Conservation (phyloP, 2,797 vertebrate genomes). For the Platalea minor region DNA sequence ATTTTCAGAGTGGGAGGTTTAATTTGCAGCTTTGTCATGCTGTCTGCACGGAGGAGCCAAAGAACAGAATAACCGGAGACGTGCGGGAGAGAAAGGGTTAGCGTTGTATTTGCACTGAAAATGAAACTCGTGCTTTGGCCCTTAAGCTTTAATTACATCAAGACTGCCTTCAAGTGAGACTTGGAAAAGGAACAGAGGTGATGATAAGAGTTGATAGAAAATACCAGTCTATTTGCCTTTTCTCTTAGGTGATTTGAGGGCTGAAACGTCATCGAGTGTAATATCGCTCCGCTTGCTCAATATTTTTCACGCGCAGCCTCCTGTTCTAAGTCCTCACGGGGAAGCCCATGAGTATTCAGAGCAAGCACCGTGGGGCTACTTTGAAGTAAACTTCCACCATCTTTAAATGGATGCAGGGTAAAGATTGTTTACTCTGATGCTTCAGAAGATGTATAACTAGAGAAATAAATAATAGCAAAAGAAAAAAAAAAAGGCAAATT, state of each 20-base stretch:
- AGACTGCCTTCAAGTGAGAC: conserved; percentile 18
- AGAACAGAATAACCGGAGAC: not conserved
- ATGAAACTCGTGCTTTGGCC: not conserved
- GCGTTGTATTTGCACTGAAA: not conserved
- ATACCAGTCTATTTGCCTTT: conserved; percentile 26
- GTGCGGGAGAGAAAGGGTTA: conserved; percentile 23
- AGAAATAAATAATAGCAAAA: not conserved
- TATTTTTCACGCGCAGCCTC: not conserved
- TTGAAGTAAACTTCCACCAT: not conserved
- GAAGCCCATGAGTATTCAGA: not conserved
- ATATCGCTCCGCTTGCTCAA: not conserved
- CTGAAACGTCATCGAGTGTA: not conserved
- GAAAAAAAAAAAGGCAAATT: not conserved
- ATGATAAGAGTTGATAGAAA: conserved; percentile 19
- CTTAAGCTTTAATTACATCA: conserved; percentile 44
- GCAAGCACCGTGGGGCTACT: not conserved
- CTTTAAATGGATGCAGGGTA: not conserved
- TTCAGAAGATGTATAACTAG: not conserved
- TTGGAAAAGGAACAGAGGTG: conserved; percentile 34
- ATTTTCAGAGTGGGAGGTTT: conserved; percentile 30
- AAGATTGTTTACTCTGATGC: not conserved
- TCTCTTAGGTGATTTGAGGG: conserved; percentile 7
- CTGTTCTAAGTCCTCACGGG: not conserved
- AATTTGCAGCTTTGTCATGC: not conserved
- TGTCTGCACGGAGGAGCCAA: not conserved